Evolutionary conservation across 2,113 vertebrate genomes (phyloP), one percentile per base, ranked within the genome.

Genomic region (Mustela nigripes): DNA sequence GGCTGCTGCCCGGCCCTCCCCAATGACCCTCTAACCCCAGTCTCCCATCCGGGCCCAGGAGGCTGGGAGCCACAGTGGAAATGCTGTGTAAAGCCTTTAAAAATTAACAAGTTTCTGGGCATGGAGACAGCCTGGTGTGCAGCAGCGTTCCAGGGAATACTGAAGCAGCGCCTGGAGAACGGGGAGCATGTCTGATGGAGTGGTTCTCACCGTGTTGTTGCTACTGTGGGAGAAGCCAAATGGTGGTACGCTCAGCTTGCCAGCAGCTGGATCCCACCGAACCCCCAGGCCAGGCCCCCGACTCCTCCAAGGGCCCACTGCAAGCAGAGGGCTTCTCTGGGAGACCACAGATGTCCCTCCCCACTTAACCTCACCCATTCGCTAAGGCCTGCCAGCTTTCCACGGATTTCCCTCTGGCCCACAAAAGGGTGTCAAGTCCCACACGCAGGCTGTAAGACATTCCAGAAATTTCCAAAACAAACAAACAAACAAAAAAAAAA

Each of bases 41-140:
- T 22, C 79, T 90, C 74, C 42, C 2, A 1, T 42, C 80, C 8
- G 16, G 53, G 18, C 21, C 93, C 78, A 2, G n/a, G 71, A 50
- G 67, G 22, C 58, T 18, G 42, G 16, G 36, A 73, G 73, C 24
- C 94, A 39, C 50, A 42, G n/a, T 28, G 28, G 74, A 76, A 67
- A 87, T 14, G 62, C 33, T 53, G 19, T 33, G 31, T 16, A 50
- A 21, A 53, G 5, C 67, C 92, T 96, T 73, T 95, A 90, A 85
- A 98, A 96, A 94, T 90, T 63, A 92, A 83, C 89, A 83, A 91
- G 91, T 80, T 39, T 21, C 79, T 33, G 69, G 84, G 1, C 48
- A 33, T 67, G 39, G 86, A 93, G 91, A 92, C 93, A 74, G 16
- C 33, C 87, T 3, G 73, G 65, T 53, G 48, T 39, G 39, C 0